Conservation (phyloP, 2,797 vertebrate species). For the Darevskia nairensis region DNA sequence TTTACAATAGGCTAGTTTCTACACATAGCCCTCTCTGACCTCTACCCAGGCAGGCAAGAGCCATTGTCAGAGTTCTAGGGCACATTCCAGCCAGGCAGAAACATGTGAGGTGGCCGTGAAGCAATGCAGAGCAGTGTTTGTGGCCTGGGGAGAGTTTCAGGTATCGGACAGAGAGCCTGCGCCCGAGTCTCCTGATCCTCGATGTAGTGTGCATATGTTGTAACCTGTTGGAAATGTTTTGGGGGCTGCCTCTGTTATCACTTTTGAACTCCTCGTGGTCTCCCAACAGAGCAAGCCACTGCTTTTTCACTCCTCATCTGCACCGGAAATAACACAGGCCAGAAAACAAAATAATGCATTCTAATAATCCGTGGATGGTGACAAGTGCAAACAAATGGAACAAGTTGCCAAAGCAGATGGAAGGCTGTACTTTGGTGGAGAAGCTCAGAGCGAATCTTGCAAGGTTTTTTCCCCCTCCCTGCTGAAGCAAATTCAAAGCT, state of each 20-base stretch:
- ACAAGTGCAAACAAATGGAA: conserved; percentile 69
- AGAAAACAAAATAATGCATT: conserved; percentile 33
- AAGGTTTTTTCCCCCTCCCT: conserved; percentile 41
- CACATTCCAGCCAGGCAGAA: too few species aligned
- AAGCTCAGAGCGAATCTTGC: conserved; percentile 71
- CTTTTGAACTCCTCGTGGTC: conserved; percentile 31
- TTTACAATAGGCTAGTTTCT: too few species aligned
- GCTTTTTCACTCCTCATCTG: conserved; percentile 69
- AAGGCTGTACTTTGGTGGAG: conserved; percentile 65
- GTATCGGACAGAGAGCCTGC: too few species aligned
- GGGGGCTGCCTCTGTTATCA: conserved; percentile 1
- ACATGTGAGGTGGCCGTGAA: too few species aligned
- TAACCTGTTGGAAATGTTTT: conserved; percentile 46
- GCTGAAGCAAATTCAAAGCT: conserved; percentile 63
- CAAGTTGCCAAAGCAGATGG: conserved; percentile 77
- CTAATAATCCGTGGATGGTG: conserved; percentile 70
- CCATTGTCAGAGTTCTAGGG: too few species aligned
- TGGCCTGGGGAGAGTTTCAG: too few species aligned
- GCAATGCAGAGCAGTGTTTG: too few species aligned
- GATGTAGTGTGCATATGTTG: conserved; percentile 33
- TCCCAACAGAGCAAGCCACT: conserved; percentile 56
- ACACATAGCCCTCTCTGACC: too few species aligned
- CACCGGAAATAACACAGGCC: conserved; percentile 59
- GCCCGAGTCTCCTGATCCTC: not conserved
- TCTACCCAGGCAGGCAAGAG: too few species aligned